Evolutionary conservation across 2,888 invertebrate genomes (phyloP).

Genomic region (Boloria euphrosyne): DNA sequence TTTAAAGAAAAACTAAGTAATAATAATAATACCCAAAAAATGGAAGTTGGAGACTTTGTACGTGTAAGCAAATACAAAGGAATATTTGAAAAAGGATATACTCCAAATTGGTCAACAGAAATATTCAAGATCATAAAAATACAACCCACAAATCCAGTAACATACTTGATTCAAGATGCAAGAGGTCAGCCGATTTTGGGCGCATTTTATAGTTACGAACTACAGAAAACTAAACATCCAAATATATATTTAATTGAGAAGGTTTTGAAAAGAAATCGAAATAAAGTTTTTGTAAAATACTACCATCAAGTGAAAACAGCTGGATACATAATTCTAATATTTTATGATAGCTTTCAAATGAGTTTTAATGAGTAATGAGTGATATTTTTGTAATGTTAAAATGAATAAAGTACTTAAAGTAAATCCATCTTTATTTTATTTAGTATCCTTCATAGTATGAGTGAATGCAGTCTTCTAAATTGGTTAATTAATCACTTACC

Average conservation of each 20-base stretch:
- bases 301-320: constrained; percentile 30
- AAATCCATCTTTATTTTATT: neutral
- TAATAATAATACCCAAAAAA: constrained; percentile 8
- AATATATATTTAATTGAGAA: constrained; percentile 9
- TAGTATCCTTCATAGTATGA: neutral
- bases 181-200: constrained; percentile 42
- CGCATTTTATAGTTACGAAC: constrained; percentile 48
- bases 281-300: constrained; percentile 30
- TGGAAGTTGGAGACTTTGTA: constrained; percentile 13
- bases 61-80: constrained; percentile 18
- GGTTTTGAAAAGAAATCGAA: constrained; percentile 12
- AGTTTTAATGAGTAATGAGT: constrained; percentile 3
- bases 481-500: constrained; percentile 36
- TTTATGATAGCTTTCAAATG: too few relatives aligned
- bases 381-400: neutral
- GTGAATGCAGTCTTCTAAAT: constrained; percentile 32
- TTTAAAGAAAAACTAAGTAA: neutral
- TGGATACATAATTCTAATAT: constrained; percentile 28
- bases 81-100: constrained; percentile 18
- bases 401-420: neutral
- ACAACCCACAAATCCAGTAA: constrained; percentile 44
- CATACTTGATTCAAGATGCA: constrained; percentile 46
- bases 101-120: constrained; percentile 35
- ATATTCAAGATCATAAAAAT: constrained; percentile 41
- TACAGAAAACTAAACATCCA: constrained; percentile 43